A percentile compares a stretch with the other conserved stretches of the same genome.
Conservation (phyloP, 2,888 invertebrate genomes). For the Drosophila rubida region DNA sequence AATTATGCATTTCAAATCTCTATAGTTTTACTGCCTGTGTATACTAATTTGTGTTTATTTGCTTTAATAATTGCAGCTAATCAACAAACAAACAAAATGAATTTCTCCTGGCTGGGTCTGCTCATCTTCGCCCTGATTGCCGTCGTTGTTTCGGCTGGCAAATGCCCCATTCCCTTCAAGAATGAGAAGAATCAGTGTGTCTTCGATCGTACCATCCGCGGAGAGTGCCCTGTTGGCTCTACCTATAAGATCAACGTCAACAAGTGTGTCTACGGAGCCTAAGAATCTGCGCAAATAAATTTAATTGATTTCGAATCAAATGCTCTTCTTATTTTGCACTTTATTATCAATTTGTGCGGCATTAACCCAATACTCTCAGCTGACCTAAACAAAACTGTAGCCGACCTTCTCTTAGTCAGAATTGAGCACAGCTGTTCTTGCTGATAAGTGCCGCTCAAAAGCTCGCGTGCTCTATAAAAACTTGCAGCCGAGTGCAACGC, state of each 20-base stretch:
- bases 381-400: constrained; percentile 8
- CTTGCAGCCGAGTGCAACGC: constrained; percentile 10
- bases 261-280: constrained; percentile 72
- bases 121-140: constrained; percentile 77
- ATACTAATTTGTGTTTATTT: not conserved
- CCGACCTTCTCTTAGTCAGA: constrained; percentile 18
- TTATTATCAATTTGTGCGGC: constrained; percentile 29
- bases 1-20: too few species aligned
- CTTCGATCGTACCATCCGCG: constrained; percentile 75
- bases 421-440: constrained; percentile 26
- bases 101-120: constrained; percentile 72
- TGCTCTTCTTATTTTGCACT: constrained; percentile 3
- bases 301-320: constrained; percentile 17
- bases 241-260: constrained; percentile 70
- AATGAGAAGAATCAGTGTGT: constrained; percentile 58
- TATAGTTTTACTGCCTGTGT: too few species aligned
- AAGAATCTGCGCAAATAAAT: constrained; percentile 19
- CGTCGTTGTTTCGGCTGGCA: constrained; percentile 60
- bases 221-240: constrained; percentile 79
- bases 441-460: constrained; percentile 5
- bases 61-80: constrained; percentile 4
- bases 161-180: constrained; percentile 70
- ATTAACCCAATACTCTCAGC: constrained; percentile 40
- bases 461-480: constrained; percentile 47
- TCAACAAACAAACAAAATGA: constrained; percentile 60